A percentile compares a stretch with the other conserved stretches of the same genome.
These are phyloP conservation scores for Trachelus stipa DNA, from an alignment of 2,888 invertebrate species.

Conservation along the genomic window DNA sequence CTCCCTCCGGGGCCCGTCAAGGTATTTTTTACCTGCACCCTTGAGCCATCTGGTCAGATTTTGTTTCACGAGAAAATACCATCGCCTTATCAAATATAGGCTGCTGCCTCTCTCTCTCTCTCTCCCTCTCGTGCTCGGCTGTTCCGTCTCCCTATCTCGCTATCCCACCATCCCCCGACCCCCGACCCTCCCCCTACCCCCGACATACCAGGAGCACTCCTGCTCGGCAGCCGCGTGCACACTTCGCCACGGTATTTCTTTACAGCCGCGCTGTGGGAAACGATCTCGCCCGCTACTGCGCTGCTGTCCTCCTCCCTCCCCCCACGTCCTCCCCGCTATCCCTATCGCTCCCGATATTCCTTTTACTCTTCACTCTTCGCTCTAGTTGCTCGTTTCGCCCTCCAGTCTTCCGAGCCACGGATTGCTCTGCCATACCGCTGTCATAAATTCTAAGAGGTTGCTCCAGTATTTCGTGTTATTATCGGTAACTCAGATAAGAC, in stretches of 20 bases:
- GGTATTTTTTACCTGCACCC: slow-evolving; percentile 51
- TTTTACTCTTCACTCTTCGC: no score
- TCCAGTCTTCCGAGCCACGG: no score
- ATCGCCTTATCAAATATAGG: slow-evolving; percentile 35
- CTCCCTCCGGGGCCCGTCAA: slow-evolving; percentile 32
- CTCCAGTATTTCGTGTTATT: no score
- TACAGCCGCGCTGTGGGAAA: no score
- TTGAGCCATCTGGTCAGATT: slow-evolving; percentile 64
- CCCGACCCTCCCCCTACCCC: not conserved
- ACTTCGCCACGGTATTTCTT: no score
- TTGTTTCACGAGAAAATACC: slow-evolving; percentile 57
- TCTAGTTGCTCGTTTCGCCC: no score
- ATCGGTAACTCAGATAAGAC: no score
- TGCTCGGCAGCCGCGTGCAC: no score
- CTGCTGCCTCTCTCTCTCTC: slow-evolving; percentile 15
- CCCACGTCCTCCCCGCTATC: slow-evolving; percentile 17
- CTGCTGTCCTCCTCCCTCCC: slow-evolving; percentile 1
- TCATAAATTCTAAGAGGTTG: no score
- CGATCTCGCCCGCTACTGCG: no score
- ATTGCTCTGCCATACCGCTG: no score
- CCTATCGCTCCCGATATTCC: no score
- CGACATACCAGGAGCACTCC: not conserved
- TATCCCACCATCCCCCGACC: not conserved
- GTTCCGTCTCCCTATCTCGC: not conserved
- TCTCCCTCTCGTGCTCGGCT: slow-evolving; percentile 26